phyloP scores from a whole-genome alignment of 1,140 invertebrate genomes.

The Ridgeia piscesae region DNA sequence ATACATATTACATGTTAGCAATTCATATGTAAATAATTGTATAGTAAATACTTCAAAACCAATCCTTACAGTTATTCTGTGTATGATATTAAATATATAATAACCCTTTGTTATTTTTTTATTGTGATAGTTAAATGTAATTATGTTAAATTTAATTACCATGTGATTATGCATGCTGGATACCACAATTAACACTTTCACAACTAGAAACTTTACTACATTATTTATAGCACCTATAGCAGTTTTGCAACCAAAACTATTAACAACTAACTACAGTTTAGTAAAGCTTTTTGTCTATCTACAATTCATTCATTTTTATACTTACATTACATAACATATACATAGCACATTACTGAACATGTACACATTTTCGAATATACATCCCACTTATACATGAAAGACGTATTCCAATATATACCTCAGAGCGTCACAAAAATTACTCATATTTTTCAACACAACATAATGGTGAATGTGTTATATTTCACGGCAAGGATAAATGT shows the following conservation, averaged over 20 bases:
- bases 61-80: background rate
- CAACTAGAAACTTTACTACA: background rate
- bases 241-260: background rate
- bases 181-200: background rate
- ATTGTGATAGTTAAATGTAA: background rate
- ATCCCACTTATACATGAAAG: background rate
- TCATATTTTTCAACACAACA: background rate
- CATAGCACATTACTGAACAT: background rate
- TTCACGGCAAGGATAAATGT: background rate
- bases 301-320: background rate
- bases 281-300: background rate
- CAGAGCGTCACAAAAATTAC: background rate
- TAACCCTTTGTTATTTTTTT: background rate
- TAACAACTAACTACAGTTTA: background rate
- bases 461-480: background rate
- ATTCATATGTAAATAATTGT: background rate
- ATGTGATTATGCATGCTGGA: too few species aligned
- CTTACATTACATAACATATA: background rate
- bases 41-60: background rate
- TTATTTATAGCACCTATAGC: background rate
- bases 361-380: background rate
- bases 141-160: background rate
- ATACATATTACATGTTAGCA: background rate
- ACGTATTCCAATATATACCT: background rate
- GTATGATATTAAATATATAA: background rate